Conservation (phyloP, 2,113 vertebrate genomes). For the Noctilio leporinus region DNA sequence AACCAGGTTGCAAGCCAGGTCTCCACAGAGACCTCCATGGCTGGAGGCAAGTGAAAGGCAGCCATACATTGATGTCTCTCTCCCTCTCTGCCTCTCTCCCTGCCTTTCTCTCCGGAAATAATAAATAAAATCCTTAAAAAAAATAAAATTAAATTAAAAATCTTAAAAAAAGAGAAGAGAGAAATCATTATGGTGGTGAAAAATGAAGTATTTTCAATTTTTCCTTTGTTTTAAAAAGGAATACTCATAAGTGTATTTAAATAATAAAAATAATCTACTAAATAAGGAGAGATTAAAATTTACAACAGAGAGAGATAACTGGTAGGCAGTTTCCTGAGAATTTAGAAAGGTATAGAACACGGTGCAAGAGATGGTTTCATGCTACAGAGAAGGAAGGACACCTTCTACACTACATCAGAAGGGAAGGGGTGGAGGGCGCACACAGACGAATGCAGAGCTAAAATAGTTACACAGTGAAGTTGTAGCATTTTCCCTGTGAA, state of each 20-base stretch:
- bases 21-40: no score
- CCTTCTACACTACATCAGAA: background rate
- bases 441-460: background rate
- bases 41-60: no score
- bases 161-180: no score
- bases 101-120: no score
- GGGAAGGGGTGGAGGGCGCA: background rate
- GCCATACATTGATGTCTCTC: no score
- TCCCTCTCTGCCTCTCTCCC: no score
- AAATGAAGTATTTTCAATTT: background rate
- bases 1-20: no score
- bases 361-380: background rate
- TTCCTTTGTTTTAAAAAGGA: background rate
- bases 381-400: background rate
- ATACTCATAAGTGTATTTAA: background rate
- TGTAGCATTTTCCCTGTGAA: background rate
- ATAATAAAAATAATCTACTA: background rate
- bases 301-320: background rate
- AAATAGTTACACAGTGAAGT: background rate
- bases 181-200: background rate
- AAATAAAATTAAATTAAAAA: no score
- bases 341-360: background rate
- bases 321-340: background rate
- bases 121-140: no score
- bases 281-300: background rate